These are phyloP conservation scores for Malacosoma neustria DNA, from an alignment of 2,888 invertebrate species.

Conservation along the genomic window DNA sequence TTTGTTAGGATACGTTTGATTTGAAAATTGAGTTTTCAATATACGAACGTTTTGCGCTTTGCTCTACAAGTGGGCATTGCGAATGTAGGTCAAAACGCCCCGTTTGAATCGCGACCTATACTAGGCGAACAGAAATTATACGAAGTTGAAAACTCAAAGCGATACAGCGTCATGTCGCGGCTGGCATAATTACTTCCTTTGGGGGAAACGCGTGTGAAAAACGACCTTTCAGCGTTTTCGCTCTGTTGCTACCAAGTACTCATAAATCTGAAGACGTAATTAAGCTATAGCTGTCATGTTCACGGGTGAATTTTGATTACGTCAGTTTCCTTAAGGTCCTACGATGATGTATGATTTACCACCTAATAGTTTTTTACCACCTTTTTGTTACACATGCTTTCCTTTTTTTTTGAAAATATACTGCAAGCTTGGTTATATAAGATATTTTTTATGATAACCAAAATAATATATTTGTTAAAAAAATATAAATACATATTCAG, in stretches of 20 bases:
- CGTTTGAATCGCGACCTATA: slow-evolving; percentile 11
- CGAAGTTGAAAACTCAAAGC: slow-evolving; percentile 36
- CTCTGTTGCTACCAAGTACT: slow-evolving; percentile 37
- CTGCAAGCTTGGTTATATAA: too few relatives aligned
- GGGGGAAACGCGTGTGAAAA: slow-evolving; percentile 46
- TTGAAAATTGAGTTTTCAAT: background rate
- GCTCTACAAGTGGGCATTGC: background rate
- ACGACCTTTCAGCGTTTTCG: slow-evolving; percentile 27
- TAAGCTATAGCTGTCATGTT: slow-evolving; percentile 19
- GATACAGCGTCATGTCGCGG: slow-evolving; percentile 21
- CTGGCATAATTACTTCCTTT: slow-evolving; percentile 44
- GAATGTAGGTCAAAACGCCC: slow-evolving; percentile 3
- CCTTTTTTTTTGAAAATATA: too few relatives aligned
- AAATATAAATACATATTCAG: too few relatives aligned
- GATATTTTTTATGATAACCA: too few relatives aligned
- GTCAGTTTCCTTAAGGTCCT: slow-evolving; percentile 7
- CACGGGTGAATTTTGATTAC: slow-evolving; percentile 9
- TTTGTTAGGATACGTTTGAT: too few relatives aligned
- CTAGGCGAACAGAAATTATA: slow-evolving; percentile 34
- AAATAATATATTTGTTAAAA: too few relatives aligned
- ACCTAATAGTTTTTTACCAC: too few relatives aligned
- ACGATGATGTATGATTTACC: slow-evolving; percentile 6
- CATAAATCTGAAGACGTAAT: slow-evolving; percentile 38
- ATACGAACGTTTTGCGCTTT: background rate
- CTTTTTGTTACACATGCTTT: too few relatives aligned